Evolutionary conservation across 2,888 invertebrate species (phyloP), one percentile per base, ranked within the genome.

Genomic region (Zaprionus lineosus): DNA sequence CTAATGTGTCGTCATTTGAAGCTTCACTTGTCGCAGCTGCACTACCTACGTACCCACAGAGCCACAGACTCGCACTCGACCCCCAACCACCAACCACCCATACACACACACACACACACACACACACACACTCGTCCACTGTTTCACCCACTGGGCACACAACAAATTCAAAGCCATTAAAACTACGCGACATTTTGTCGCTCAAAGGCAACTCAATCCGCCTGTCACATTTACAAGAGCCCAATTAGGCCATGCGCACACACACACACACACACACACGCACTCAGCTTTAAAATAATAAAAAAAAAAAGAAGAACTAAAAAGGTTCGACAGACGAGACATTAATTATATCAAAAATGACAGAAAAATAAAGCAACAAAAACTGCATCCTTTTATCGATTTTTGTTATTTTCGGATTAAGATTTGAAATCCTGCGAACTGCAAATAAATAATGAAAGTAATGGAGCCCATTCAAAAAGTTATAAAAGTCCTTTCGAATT

Each of bases 1-100:
- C 69, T 69, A 73, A 69, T 69, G 69, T 50, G 68, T 47, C 43
- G 69, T 48, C 63, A 68, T 61, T 69, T 72, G 34, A 39, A 67
- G 44, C 26, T 12, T 8, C 48, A 37, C 44, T 59, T 47, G 40
- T 43, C 59, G 18, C 60, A 36, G 31, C 33, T 47, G 39, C 50
- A 26, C 12, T 29, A 29, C 3, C 29, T 29, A 29, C n/a, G 8
- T n/a, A 11, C 7, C 3, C 21, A 21, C 7, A 21, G 3, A 21
- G 3, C 3, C 7, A 21, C 21, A 21, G 3, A 21, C 21, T 5
- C 3, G 7, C 3, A 21, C 21, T 21, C 21, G 21, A 21, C 21
- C 7, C 21, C 7, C 7, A 21, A 21, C 21, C 21, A 21, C 21
- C 65, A 31, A 11, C 8, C 40, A 34, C 36, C 21, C 12, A 18